Percentiles rank a stretch among this genome's conserved stretches.
These are phyloP conservation scores for Dolichallabes microphthalmus DNA, from an alignment of 2,113 vertebrate species.

Conservation along the genomic window DNA sequence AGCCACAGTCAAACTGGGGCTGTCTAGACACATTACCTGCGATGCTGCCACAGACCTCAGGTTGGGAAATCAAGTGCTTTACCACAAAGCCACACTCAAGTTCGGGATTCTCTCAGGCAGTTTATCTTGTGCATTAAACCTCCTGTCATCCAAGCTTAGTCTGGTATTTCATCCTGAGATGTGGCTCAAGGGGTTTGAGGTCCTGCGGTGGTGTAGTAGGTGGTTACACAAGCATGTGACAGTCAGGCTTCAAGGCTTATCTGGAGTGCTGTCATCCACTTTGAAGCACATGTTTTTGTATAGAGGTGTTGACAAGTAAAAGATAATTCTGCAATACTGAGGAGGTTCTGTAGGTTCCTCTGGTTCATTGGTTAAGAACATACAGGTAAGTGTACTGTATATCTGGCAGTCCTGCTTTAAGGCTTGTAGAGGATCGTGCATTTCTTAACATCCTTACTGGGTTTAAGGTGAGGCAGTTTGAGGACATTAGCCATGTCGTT, in stretches of 20 bases:
- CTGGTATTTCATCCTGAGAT: neutral
- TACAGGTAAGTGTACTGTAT: neutral
- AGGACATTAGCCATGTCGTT: too few relatives aligned
- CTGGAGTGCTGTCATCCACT: rapidly evolving
- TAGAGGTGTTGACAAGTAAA: neutral
- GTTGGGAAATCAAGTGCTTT: neutral
- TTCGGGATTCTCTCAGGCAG: neutral
- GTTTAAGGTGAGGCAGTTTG: neutral
- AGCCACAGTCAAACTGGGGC: neutral
- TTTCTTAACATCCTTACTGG: too few relatives aligned
- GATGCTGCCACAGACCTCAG: neutral
- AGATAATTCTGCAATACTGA: neutral
- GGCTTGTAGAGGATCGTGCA: neutral
- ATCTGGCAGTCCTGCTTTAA: neutral
- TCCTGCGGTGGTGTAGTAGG: neutral
- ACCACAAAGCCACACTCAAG: neutral
- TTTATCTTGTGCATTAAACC: neutral
- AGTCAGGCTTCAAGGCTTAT: neutral
- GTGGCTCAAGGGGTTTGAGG: neutral
- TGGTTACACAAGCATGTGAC: neutral
- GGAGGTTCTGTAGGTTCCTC: neutral
- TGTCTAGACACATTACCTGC: neutral
- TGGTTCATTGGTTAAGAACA: neutral
- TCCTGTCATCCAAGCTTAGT: neutral
- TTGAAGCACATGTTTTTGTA: neutral